A percentile compares a stretch with the other conserved stretches of the same genome.
Evolutionary conservation across 2,888 invertebrate genomes (phyloP).

Genomic region (Thelaira solivaga): DNA sequence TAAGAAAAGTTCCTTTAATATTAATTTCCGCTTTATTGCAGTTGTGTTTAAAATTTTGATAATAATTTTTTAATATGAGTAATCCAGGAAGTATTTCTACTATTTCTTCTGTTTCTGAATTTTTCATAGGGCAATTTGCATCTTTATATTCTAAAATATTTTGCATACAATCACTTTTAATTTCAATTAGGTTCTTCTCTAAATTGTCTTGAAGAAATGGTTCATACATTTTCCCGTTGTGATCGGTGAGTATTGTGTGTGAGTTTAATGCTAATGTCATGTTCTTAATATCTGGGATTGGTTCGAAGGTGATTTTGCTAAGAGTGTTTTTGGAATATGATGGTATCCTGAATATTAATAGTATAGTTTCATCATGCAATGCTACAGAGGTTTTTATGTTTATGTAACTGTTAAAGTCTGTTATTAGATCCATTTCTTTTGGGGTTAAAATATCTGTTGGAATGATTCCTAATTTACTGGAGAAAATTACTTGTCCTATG

Average conservation of each 20-base stretch:
- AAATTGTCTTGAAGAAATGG: constrained; percentile 28
- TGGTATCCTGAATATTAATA: constrained; percentile 29
- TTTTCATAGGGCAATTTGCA: constrained; percentile 35
- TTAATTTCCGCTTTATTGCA: constrained; percentile 13
- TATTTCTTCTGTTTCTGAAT: constrained; percentile 2
- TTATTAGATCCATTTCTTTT: constrained; percentile 50
- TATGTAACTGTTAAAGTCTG: constrained; percentile 51
- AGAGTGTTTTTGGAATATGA: constrained; percentile 15
- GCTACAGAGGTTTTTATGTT: constrained; percentile 45
- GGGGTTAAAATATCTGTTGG: constrained; percentile 51
- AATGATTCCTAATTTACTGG: constrained; percentile 56
- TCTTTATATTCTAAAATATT: constrained; percentile 16
- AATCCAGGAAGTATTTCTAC: constrained; percentile 39
- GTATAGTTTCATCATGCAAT: constrained; percentile 34
- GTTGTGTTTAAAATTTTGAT: constrained; percentile 12
- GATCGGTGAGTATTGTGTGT: constrained; percentile 30
- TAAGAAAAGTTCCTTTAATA: too few relatives aligned
- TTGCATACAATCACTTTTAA: background rate
- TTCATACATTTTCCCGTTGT: constrained; percentile 26
- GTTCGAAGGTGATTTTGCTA: constrained; percentile 36
- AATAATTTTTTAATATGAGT: constrained; percentile 40
- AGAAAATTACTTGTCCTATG: constrained; percentile 53
- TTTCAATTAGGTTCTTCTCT: background rate
- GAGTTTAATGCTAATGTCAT: constrained; percentile 22
- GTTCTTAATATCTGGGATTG: constrained; percentile 29